A percentile compares a stretch with the other conserved stretches of the same genome.
phyloP scores from a whole-genome alignment of 1,140 invertebrate species.

The Eumaeus atala region DNA sequence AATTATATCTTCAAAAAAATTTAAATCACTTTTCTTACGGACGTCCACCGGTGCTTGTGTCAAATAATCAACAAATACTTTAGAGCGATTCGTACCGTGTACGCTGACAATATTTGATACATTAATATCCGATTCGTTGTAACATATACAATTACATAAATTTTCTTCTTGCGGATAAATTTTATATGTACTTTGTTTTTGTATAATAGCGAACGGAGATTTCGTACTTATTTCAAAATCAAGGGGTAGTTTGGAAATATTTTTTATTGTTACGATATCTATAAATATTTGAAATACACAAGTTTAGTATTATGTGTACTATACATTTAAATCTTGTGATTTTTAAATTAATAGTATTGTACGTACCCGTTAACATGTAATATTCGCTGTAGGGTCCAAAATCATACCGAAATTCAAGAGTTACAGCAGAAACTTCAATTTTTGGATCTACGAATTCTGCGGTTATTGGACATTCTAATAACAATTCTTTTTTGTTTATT shows the following conservation, averaged over 20 bases:
- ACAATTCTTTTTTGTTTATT: slow-evolving; percentile 62
- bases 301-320: slow-evolving; percentile 1
- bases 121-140: slow-evolving; percentile 51
- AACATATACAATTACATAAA: slow-evolving; percentile 52
- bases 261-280: slow-evolving; percentile 64
- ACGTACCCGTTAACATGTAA: slow-evolving; percentile 59
- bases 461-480: slow-evolving; percentile 50
- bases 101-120: slow-evolving; percentile 36
- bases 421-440: slow-evolving; percentile 48
- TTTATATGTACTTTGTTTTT: slow-evolving; percentile 50
- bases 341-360: background rate
- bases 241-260: slow-evolving; percentile 56
- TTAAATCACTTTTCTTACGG: slow-evolving; percentile 37
- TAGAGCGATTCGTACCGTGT: slow-evolving; percentile 33
- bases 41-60: slow-evolving; percentile 49
- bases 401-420: slow-evolving; percentile 56
- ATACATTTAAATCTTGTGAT: no score
- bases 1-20: slow-evolving; percentile 61
- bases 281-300: slow-evolving; percentile 17
- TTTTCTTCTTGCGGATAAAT: slow-evolving; percentile 40
- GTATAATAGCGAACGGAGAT: slow-evolving; percentile 56
- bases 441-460: slow-evolving; percentile 65
- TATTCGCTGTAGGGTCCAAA: slow-evolving; percentile 61
- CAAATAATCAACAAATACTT: slow-evolving; percentile 50
- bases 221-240: slow-evolving; percentile 53